Conservation (phyloP, 30 jellyfish, hydroid and myxozoan species). For the Clytia hemisphaerica region DNA sequence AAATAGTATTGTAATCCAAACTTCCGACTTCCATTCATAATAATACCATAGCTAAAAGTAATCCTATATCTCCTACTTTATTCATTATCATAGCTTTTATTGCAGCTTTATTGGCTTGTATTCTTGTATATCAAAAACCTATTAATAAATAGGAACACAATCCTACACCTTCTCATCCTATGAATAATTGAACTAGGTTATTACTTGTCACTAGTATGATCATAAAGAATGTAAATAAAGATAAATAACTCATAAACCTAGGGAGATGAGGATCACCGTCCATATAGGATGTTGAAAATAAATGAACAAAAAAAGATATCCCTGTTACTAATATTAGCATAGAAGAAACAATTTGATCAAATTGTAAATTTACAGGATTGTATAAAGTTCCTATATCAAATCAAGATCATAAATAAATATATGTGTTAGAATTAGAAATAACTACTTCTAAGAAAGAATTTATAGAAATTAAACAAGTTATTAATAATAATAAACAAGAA, state of each 20-base stretch:
- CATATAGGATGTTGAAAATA: slow-evolving; percentile 27
- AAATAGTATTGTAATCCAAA: neutral
- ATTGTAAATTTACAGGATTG: neutral
- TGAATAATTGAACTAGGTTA: slow-evolving; percentile 26
- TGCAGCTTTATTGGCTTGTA: slow-evolving; percentile 46
- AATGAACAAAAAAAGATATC: slow-evolving; percentile 24
- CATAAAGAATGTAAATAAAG: slow-evolving; percentile 31
- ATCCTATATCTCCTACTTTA: slow-evolving; percentile 33
- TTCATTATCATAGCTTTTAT: slow-evolving; percentile 53
- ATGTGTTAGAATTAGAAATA: neutral
- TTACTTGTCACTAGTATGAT: slow-evolving; percentile 18
- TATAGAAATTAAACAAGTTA: neutral
- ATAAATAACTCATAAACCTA: slow-evolving; percentile 24
- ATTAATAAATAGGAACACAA: slow-evolving; percentile 46
- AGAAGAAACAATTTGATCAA: neutral
- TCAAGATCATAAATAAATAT: neutral
- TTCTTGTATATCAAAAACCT: slow-evolving; percentile 18
- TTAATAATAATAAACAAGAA: neutral
- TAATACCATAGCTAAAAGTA: slow-evolving; percentile 11
- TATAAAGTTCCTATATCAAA: neutral
- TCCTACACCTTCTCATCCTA: slow-evolving; percentile 69
- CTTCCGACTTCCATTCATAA: slow-evolving; percentile 16
- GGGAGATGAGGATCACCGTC: slow-evolving; percentile 31
- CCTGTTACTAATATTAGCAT: slow-evolving; percentile 12
- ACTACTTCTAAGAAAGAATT: neutral